Evolutionary conservation across 1,140 invertebrate genomes (phyloP).

Genomic region (Ylistrum balloti): DNA sequence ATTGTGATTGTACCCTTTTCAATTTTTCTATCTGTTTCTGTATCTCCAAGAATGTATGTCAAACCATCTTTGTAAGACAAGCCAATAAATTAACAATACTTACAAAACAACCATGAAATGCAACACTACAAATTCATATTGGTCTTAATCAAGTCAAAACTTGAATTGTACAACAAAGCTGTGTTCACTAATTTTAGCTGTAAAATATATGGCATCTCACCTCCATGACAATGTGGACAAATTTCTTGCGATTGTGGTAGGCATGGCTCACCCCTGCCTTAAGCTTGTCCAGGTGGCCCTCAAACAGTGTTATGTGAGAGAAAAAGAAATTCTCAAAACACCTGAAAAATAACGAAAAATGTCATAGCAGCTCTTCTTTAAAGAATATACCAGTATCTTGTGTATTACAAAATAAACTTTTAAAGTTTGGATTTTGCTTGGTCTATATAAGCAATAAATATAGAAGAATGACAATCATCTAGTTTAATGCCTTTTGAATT

Average conservation of each 20-base stretch:
- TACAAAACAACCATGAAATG: neutral
- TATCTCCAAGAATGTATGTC: too few species aligned
- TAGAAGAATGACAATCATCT: too few species aligned
- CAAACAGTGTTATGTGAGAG: slow-evolving; percentile 91
- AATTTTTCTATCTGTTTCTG: too few species aligned
- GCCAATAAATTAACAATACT: too few species aligned
- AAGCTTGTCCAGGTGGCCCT: slow-evolving; percentile 89
- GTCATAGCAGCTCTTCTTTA: too few species aligned
- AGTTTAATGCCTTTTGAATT: too few species aligned
- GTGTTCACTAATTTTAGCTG: neutral
- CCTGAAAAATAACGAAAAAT: slow-evolving; percentile 58
- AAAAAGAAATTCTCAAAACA: slow-evolving; percentile 86
- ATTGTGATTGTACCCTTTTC: too few species aligned
- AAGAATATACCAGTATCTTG: too few species aligned
- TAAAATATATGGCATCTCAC: slow-evolving; percentile 79
- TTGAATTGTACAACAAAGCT: neutral
- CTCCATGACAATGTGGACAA: slow-evolving; percentile 85
- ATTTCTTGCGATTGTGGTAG: slow-evolving; percentile 86
- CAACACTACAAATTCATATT: neutral
- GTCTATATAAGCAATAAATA: too few species aligned
- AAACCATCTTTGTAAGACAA: too few species aligned
- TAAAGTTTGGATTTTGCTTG: too few species aligned
- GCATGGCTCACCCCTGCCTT: slow-evolving; percentile 82
- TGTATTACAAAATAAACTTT: too few species aligned
- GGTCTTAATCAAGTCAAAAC: neutral